Evolutionary conservation across 2,797 vertebrate genomes (phyloP), one percentile per base, ranked within the genome.

Genomic region (Bryconaethiops microstoma): DNA sequence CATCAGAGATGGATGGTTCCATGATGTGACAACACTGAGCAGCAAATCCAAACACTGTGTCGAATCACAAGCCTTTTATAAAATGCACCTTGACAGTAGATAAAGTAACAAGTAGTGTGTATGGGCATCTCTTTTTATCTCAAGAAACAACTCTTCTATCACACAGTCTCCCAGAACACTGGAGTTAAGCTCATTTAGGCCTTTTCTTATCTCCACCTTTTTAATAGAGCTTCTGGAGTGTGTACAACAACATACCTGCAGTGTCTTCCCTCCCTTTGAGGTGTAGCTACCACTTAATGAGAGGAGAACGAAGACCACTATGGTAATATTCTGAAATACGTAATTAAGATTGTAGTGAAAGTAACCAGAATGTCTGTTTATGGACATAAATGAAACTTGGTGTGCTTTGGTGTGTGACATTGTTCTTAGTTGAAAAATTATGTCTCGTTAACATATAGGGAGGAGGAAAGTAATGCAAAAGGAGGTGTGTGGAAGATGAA

Each of bases 401-500:
- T 7, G 23, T 55, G 10, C 1, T 72, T 39, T 29, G 2, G 63
- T 48, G 64, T 16, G 0, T 80, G 63, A 54, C 42, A 2, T 17
- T 74, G 9, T 21, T 14, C 7, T 7, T 68, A 8, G 65, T n/a
- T 35, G 3, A n/a, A 39, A 48, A 55, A 21, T 64, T 12, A 3
- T 64, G 35, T 42, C 17, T 72, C 35, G 59, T 39, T 74, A 13
- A 21, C 25, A 21, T 75, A 7, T 16, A 99, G 98, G 97, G 97
- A 99, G 92, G 98, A 99, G 84, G 96, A 98, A 91, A 97, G 96
- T 90, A 99, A 99, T 87, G 96, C 97, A 55, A 97, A 97, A 90
- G 98, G 98, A 40, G 97, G 96, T 0, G 92, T 97, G 19, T 99
- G 98, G 97, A 98, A 98, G 92, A 98, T 98, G 96, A 99, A 99